Base-by-base conservation (phyloP, 2,797 vertebrate species). In the Chloroceryle inda region DNA sequence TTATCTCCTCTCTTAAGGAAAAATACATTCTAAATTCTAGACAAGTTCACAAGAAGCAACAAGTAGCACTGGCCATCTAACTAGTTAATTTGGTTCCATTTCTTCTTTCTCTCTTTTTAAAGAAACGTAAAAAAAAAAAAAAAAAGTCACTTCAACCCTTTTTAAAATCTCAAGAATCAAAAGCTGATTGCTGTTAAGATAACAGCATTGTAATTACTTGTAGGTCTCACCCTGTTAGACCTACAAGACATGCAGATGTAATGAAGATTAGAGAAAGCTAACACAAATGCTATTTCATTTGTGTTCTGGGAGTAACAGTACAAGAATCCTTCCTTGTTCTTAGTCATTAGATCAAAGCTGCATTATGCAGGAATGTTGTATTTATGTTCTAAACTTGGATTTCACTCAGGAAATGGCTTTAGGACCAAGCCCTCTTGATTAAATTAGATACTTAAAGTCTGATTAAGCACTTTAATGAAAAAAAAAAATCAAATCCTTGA, bases 281-380 rank as follows among this genome's bases (percentile, higher is more conserved):
- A 81, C 73, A 83, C 49, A 64, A 71, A 83, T 35, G 20, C 12
- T 37, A 88, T 85, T 94, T 95, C 11, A 53, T 92, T 92, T 89
- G 42, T 93, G 42, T 71, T 45, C 73, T 85, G 53, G 45, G 61
- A 95, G 45, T 74, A 77, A 81, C 15, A 68, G 80, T 77, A 74
- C 62, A 92, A 84, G 72, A 92, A 84, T 79, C 29, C 11, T 56
- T 85, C 67, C 56, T 73, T 78, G 53, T 92, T 96, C 71, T 56
- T 87, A 88, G 73, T 63, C 38, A 59, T 95, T 85, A 89, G 72
- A 94, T 96, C 86, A 96, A 92, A 94, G 93, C 62, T 89, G 15
- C 9, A 14, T 88, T 90, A 93, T 67, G 33, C 13, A 50, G 55
- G 66, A 92, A 88, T 81, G 59, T 67, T 91, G 35, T 75, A 75